Evolutionary conservation across 2,797 vertebrate species (phyloP).

Genomic region (Arremon brunneinucha): DNA sequence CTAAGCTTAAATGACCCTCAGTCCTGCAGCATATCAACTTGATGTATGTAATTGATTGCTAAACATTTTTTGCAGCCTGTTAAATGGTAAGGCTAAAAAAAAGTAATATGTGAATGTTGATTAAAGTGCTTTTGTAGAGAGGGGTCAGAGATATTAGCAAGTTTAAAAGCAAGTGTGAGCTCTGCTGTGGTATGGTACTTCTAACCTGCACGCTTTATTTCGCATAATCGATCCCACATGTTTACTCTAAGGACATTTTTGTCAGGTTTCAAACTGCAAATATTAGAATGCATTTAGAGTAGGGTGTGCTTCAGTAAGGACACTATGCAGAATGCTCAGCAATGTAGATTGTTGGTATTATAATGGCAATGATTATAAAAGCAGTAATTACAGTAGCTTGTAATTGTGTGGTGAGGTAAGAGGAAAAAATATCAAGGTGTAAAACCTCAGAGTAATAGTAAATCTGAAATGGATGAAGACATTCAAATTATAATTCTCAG

Average conservation of each 20-base stretch:
- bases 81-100: conserved; percentile 83
- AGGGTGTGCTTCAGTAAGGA: conserved; percentile 39
- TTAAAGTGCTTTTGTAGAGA: conserved; percentile 88
- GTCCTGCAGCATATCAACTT: conserved; percentile 89
- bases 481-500: conserved; percentile 70
- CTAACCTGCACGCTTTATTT: conserved; percentile 83
- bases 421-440: conserved; percentile 29
- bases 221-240: conserved; percentile 91
- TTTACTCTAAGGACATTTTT: conserved; percentile 44
- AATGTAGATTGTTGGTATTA: conserved; percentile 55
- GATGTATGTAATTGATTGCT: conserved; percentile 84
- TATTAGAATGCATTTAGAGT: conserved; percentile 51
- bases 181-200: conserved; percentile 75
- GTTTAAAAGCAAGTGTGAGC: conserved; percentile 85
- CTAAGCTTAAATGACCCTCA: conserved; percentile 57
- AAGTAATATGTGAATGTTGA: conserved; percentile 82
- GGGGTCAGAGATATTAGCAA: conserved; percentile 93
- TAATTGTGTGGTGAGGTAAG: conserved; percentile 38
- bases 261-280: conserved; percentile 53
- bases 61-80: conserved; percentile 87
- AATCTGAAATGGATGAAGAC: conserved; percentile 70
- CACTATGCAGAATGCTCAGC: conserved; percentile 46
- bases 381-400: conserved; percentile 46
- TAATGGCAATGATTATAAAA: conserved; percentile 30
- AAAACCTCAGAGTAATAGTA: conserved; percentile 34